Percentiles rank a stretch among this genome's conserved stretches.
Evolutionary conservation across 2,888 invertebrate genomes (phyloP).

Genomic region (Phragmatobia fuliginosa): DNA sequence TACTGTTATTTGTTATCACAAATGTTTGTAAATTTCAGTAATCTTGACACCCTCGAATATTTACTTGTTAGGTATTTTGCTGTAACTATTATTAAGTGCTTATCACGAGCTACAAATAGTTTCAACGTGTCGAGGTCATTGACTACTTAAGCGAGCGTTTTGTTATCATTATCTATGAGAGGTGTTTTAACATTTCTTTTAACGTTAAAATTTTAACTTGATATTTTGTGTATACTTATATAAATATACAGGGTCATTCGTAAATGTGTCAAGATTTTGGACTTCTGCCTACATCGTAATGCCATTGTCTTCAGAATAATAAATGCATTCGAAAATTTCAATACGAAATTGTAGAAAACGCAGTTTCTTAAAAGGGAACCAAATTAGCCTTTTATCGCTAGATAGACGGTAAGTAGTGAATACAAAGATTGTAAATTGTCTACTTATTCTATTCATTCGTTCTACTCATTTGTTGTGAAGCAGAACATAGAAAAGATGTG

Average conservation of each 20-base stretch:
- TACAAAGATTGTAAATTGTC: not conserved
- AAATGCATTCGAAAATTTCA: slow-evolving; percentile 19
- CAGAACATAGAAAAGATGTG: no score
- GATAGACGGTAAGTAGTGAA: not conserved
- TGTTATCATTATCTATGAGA: slow-evolving; percentile 18
- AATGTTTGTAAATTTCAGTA: not conserved
- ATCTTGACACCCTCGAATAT: not conserved
- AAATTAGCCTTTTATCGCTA: slow-evolving; percentile 51
- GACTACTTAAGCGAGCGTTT: slow-evolving; percentile 30
- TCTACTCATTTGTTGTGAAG: no score
- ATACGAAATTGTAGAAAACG: slow-evolving; percentile 27
- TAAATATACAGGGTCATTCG: slow-evolving; percentile 32
- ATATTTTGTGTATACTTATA: slow-evolving; percentile 18
- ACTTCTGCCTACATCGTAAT: slow-evolving; percentile 37
- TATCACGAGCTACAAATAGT: slow-evolving; percentile 32
- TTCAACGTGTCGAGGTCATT: slow-evolving; percentile 33
- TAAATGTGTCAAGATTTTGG: slow-evolving; percentile 40
- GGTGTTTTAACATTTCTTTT: slow-evolving; percentile 11
- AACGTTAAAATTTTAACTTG: not conserved
- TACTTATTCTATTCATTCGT: no score
- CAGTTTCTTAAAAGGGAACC: slow-evolving; percentile 54
- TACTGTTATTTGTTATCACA: no score
- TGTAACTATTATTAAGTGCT: slow-evolving; percentile 30
- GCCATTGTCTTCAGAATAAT: slow-evolving; percentile 26
- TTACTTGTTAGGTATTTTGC: slow-evolving; percentile 26